Evolutionary conservation across 2,113 vertebrate species (phyloP).

Genomic region (Aldabrachelys gigantea): DNA sequence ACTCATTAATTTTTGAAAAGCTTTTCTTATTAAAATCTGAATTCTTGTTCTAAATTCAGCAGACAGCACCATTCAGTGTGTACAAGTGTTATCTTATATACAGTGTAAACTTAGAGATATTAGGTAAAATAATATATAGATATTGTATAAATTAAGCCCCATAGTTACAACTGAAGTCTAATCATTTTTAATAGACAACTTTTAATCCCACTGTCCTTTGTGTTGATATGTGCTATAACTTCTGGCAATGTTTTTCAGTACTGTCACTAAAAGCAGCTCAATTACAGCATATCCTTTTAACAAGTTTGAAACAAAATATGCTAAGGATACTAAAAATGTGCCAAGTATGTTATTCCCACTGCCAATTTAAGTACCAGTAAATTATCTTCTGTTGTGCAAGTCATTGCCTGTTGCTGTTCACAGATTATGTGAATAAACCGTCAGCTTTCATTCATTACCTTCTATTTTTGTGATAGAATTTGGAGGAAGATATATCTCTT

Average conservation of each 20-base stretch:
- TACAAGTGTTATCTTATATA: not conserved
- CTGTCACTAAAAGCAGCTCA: conserved; percentile 66
- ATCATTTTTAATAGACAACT: conserved; percentile 37
- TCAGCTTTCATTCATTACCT: conserved; percentile 57
- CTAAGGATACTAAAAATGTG: conserved; percentile 68
- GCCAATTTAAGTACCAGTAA: conserved; percentile 62
- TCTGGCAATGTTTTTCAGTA: conserved; percentile 62
- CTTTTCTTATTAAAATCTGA: not conserved
- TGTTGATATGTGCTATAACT: conserved; percentile 63
- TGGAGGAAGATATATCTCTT: conserved; percentile 47
- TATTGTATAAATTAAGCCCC: not conserved
- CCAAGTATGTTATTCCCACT: conserved; percentile 61
- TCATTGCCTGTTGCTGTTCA: conserved; percentile 62
- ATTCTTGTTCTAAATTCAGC: not conserved
- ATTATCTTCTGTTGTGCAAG: conserved; percentile 59
- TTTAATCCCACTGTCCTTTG: conserved; percentile 52
- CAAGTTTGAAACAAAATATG: conserved; percentile 67
- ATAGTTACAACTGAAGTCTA: conserved; percentile 4
- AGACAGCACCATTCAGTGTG: not conserved
- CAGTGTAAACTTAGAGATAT: not conserved
- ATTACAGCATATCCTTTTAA: conserved; percentile 63
- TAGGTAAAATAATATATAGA: not conserved
- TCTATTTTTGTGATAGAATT: conserved; percentile 50
- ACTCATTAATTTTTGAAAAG: not conserved
- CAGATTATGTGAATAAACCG: conserved; percentile 51